Evolutionary conservation across 2,888 invertebrate species (phyloP), one percentile per base, ranked within the genome.

Genomic region (Drosophila nr. medialis): DNA sequence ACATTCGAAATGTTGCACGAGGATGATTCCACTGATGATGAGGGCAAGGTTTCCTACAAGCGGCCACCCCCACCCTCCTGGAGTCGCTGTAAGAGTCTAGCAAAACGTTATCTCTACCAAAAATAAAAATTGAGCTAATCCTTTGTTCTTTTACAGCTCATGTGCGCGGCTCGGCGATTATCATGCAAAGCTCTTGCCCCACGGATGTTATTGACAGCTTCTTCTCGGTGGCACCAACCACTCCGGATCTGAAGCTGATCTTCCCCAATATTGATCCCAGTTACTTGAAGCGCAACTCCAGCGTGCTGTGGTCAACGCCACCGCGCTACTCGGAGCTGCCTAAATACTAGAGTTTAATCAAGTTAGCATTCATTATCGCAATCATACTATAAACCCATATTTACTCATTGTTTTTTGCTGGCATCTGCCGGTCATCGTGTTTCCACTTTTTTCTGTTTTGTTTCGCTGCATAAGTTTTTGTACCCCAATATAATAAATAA

Each of bases 271-370:
- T 96, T 76, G 95, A 95, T 92, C 94, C 95, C 56, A 93, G 93
- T 54, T 93, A 94, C 48, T 93, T 96, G 83, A 95, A 95, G 91
- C 94, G 96, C 49, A 96, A 96, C 45, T 96, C 96, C 0, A 96
- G 96, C 84, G 96, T 96, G 49, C 94, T 95, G 62, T 96, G 96
- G 96, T 94, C 95, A 78, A 95, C 95, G 13, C 96, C 96, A 53
- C 96, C 96, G 2, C 92, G 95, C 50, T 95, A 94, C 90, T 94
- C 95, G 4, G 93, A 94, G 86, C 92, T 95, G 89, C 92, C 92
- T 50, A 93, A 93, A 80, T 92, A 93, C 79, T 93, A 81, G 56
- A 29, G 10, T 6, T 65, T 27, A 36, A 27, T 45, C 15, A 60
- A 62, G 15, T 32, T 27, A 48, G 30, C 42, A 42, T 64, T 59